phyloP scores from a whole-genome alignment of 2,888 invertebrate species.

The Andrena flavipes region DNA sequence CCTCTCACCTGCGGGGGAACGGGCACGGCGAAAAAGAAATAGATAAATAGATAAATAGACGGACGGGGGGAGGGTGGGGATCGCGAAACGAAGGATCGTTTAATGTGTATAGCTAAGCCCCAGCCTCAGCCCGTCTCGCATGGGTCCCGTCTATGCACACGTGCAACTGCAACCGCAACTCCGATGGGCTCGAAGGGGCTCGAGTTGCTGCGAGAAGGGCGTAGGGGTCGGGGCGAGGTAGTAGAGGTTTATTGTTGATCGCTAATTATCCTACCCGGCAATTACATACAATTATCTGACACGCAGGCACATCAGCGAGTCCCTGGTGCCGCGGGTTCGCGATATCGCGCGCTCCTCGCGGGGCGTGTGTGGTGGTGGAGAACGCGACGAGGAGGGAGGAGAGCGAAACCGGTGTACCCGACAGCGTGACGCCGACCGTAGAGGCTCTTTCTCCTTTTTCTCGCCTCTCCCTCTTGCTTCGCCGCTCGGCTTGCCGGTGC shows the following conservation, averaged over 20 bases:
- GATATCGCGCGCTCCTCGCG: slow-evolving; percentile 57
- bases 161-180: slow-evolving; percentile 52
- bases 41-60: slow-evolving; percentile 21
- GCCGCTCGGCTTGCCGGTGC: slow-evolving; percentile 32
- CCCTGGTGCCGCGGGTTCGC: slow-evolving; percentile 65
- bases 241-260: slow-evolving; percentile 82
- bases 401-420: slow-evolving; percentile 84
- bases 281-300: slow-evolving; percentile 83
- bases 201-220: slow-evolving; percentile 28
- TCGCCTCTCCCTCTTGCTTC: slow-evolving; percentile 59
- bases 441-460: slow-evolving; percentile 73
- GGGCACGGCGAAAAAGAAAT: slow-evolving; percentile 8
- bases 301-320: slow-evolving; percentile 77
- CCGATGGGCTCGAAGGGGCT: slow-evolving; percentile 16
- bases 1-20: slow-evolving; percentile 32
- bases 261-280: slow-evolving; percentile 82
- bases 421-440: slow-evolving; percentile 84
- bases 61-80: background rate
- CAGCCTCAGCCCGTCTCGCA: background rate
- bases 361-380: slow-evolving; percentile 27
- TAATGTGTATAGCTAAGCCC: slow-evolving; percentile 31
- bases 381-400: slow-evolving; percentile 67
- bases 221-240: slow-evolving; percentile 54
- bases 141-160: slow-evolving; percentile 34
- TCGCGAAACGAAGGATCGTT: slow-evolving; percentile 19